Evolutionary conservation across 2,888 invertebrate species (phyloP).

Genomic region (Aleiodes leptofemur): DNA sequence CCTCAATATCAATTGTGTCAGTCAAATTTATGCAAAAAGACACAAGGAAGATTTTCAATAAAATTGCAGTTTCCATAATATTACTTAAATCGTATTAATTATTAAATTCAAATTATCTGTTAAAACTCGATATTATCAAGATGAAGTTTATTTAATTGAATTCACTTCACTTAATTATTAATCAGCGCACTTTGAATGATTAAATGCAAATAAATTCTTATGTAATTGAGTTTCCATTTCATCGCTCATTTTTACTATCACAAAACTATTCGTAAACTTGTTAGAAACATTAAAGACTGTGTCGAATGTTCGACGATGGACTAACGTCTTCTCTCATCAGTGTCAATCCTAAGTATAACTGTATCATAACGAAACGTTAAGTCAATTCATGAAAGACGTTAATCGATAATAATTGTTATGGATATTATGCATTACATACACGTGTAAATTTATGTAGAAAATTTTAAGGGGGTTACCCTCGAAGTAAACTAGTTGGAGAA

Average conservation of each 20-base stretch:
- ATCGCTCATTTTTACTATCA: too few relatives aligned
- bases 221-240: too few relatives aligned
- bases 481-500: conserved; percentile 50
- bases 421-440: neutral
- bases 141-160: neutral
- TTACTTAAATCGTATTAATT: neutral
- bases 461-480: neutral
- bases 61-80: conserved; percentile 1
- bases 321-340: too few relatives aligned
- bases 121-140: conserved; percentile 10
- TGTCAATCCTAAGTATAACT: too few relatives aligned
- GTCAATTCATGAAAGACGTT: neutral
- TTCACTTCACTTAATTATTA: neutral
- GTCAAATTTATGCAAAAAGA: conserved; percentile 51
- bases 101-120: neutral
- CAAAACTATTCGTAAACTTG: too few relatives aligned
- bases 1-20: conserved; percentile 41
- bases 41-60: neutral
- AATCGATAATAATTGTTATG: neutral
- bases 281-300: too few relatives aligned
- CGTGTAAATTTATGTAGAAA: neutral
- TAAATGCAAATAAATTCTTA: neutral
- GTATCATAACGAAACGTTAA: conserved; percentile 1
- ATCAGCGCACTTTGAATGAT: neutral
- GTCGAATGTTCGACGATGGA: too few relatives aligned